phyloP scores from a whole-genome alignment of 2,113 vertebrate species.

The Otocyon megalotis region DNA sequence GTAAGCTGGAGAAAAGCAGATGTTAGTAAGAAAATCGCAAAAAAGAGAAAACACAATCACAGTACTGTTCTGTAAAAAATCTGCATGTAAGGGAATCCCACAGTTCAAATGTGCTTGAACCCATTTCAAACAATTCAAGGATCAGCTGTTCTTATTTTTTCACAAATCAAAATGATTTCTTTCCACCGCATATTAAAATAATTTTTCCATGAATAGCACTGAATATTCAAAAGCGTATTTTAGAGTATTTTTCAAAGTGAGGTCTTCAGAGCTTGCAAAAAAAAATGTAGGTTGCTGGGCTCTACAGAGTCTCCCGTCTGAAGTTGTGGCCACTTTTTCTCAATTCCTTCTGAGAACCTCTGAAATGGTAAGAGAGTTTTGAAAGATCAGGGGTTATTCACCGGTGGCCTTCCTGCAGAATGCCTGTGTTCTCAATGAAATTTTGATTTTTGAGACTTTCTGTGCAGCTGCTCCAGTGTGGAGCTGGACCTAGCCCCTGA shows the following conservation, averaged over 20 bases:
- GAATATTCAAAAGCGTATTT: neutral
- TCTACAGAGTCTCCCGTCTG: neutral
- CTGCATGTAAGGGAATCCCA: neutral
- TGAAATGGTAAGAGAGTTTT: neutral
- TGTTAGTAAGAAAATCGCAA: neutral
- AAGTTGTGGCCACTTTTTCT: neutral
- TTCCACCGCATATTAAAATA: neutral
- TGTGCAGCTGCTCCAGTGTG: neutral
- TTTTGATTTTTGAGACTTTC: neutral
- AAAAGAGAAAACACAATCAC: neutral
- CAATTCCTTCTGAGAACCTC: neutral
- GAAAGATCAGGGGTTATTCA: neutral
- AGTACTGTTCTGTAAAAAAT: neutral
- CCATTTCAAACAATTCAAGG: neutral
- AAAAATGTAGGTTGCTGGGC: neutral
- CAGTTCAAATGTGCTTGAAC: neutral
- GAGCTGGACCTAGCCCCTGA: neutral
- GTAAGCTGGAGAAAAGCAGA: neutral
- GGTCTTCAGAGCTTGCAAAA: neutral
- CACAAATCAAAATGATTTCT: neutral
- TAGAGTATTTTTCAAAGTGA: neutral
- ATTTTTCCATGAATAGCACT: neutral
- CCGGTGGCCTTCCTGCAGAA: neutral
- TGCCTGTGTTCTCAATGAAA: neutral
- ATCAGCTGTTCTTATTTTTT: neutral